Evolutionary conservation across 1,140 invertebrate species (phyloP).

Genomic region (Helicoverpa zea): DNA sequence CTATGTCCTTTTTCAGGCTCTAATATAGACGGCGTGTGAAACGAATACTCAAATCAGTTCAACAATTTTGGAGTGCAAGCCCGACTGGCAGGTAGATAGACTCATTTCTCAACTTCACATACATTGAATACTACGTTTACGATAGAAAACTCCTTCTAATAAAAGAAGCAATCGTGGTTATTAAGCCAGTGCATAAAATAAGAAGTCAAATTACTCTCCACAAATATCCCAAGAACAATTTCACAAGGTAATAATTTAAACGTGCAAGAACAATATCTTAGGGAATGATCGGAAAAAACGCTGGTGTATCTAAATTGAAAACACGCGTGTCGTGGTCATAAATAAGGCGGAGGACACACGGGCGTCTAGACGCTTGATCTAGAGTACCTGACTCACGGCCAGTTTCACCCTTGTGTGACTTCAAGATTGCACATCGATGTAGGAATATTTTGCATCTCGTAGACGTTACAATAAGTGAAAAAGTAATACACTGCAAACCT

Average conservation of each 20-base stretch:
- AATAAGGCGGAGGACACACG: conserved; percentile 62
- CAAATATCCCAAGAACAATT: not conserved
- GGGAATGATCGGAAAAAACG: conserved; percentile 26
- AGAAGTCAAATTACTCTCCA: not conserved
- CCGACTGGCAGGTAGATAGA: too few species aligned
- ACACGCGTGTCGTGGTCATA: conserved; percentile 64
- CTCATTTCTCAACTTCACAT: too few species aligned
- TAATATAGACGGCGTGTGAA: too few species aligned
- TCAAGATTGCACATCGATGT: conserved; percentile 47
- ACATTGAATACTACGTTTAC: too few species aligned
- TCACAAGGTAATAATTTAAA: conserved; percentile 9
- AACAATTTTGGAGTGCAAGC: too few species aligned
- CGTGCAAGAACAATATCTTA: conserved; percentile 43
- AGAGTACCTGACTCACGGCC: conserved; percentile 68
- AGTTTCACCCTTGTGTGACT: conserved; percentile 46
- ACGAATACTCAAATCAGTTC: too few species aligned
- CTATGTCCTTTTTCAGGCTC: too few species aligned
- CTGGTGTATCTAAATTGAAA: conserved; percentile 65
- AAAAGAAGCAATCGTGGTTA: not conserved
- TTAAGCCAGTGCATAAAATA: not conserved
- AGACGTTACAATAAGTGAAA: not conserved
- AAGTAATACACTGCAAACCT: too few species aligned
- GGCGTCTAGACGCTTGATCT: conserved; percentile 69
- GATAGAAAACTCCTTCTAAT: not conserved
- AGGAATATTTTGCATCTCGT: conserved; percentile 27